These are phyloP conservation scores for Epinotia ramella DNA, from an alignment of 2,888 invertebrate species.

Conservation along the genomic window DNA sequence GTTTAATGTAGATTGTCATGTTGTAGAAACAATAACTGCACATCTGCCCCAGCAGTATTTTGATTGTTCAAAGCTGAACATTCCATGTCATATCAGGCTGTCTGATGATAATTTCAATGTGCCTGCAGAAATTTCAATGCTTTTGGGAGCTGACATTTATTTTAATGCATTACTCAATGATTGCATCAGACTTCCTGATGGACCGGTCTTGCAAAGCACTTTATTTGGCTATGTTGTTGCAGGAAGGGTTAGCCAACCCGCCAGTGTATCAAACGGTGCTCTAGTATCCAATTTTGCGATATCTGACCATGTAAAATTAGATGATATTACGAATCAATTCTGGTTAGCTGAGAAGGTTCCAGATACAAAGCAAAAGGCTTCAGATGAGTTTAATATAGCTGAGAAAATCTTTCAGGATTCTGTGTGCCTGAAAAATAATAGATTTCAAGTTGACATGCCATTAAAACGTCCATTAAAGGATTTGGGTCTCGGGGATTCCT, in stretches of 20 bases:
- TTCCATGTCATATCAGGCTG: too few relatives aligned
- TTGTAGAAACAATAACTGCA: slow-evolving; percentile 39
- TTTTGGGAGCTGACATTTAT: too few relatives aligned
- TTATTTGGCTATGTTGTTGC: slow-evolving; percentile 46
- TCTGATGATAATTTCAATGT: too few relatives aligned
- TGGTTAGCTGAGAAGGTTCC: slow-evolving; percentile 46
- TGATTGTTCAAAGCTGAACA: too few relatives aligned
- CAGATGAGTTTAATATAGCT: not conserved
- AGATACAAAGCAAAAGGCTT: not conserved
- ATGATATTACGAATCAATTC: slow-evolving; percentile 36
- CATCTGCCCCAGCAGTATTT: too few relatives aligned
- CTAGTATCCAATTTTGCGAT: slow-evolving; percentile 35
- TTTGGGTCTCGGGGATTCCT: not conserved
- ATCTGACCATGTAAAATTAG: slow-evolving; percentile 19
- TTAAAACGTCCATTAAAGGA: slow-evolving; percentile 1
- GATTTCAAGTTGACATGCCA: slow-evolving; percentile 40
- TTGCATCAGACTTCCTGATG: slow-evolving; percentile 33
- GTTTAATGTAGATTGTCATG: slow-evolving; percentile 40
- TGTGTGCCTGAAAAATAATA: not conserved
- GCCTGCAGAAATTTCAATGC: too few relatives aligned
- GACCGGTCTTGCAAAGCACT: slow-evolving; percentile 46
- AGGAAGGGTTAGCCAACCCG: slow-evolving; percentile 7
- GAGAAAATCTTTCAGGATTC: slow-evolving; percentile 1
- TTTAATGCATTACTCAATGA: slow-evolving; percentile 22
- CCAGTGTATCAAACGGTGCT: not conserved